These are phyloP conservation scores for Brachionus plicatilis DNA, from an alignment of 1,140 invertebrate species.

Conservation along the genomic window DNA sequence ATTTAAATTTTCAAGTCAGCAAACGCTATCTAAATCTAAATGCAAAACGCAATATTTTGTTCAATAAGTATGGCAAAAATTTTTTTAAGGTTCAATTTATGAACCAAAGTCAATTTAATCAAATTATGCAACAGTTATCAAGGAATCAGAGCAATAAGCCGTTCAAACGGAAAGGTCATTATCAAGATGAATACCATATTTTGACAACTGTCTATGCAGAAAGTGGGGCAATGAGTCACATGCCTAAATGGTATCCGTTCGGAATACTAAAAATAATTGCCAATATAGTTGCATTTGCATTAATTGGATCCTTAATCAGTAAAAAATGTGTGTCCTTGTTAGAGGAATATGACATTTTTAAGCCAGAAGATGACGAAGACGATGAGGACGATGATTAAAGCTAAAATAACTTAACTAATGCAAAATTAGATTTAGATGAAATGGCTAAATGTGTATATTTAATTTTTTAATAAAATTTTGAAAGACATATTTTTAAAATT, in stretches of 20 bases:
- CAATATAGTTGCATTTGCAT: neutral
- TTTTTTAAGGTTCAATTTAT: neutral
- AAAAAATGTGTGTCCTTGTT: neutral
- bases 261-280: neutral
- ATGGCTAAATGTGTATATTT: neutral
- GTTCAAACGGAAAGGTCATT: neutral
- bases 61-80: neutral
- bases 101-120: neutral
- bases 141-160: neutral
- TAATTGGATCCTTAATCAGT: neutral
- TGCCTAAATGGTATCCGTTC: constrained; percentile 24
- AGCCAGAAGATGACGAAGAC: constrained; percentile 36
- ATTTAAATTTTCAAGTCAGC: neutral
- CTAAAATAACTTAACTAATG: neutral
- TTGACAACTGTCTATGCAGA: neutral
- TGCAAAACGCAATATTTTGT: neutral
- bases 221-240: neutral
- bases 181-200: constrained; percentile 9
- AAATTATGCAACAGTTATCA: neutral
- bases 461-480: neutral
- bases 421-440: neutral
- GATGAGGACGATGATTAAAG: constrained; percentile 31
- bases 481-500: neutral
- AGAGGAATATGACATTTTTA: constrained; percentile 38
- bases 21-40: neutral